These are phyloP conservation scores for Scaptomyza polygonia DNA, from an alignment of 2,888 invertebrate species.

Conservation along the genomic window DNA sequence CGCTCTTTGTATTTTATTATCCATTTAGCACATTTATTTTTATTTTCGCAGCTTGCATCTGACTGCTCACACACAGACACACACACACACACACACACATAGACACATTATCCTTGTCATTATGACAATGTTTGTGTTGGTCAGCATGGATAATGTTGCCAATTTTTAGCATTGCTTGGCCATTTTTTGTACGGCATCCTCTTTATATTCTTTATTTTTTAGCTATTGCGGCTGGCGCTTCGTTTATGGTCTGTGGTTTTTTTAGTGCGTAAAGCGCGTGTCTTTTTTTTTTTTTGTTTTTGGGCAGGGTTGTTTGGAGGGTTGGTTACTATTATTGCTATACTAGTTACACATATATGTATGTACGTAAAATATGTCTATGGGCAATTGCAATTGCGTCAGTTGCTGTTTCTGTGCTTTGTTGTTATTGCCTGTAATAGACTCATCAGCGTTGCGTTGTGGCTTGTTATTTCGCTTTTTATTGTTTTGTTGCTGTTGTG, in stretches of 20 bases:
- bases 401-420: constrained; percentile 40
- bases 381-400: constrained; percentile 54
- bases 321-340: constrained; percentile 25
- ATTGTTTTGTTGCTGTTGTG: constrained; percentile 43
- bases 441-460: constrained; percentile 64
- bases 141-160: constrained; percentile 64
- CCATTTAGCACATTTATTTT: constrained; percentile 80
- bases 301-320: constrained; percentile 36
- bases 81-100: constrained; percentile 39
- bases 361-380: not conserved
- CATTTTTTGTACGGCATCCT: constrained; percentile 45
- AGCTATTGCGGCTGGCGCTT: constrained; percentile 68
- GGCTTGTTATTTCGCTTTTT: constrained; percentile 58
- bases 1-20: constrained; percentile 75
- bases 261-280: constrained; percentile 60
- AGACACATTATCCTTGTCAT: constrained; percentile 64
- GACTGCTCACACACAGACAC: constrained; percentile 40
- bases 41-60: constrained; percentile 58
- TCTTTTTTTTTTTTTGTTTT: constrained; percentile 9
- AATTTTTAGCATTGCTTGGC: constrained; percentile 57
- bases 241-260: constrained; percentile 57
- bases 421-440: constrained; percentile 69
- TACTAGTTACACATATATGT: not conserved
- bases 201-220: constrained; percentile 69
- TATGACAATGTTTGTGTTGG: constrained; percentile 49